Evolutionary conservation across 2,888 invertebrate species (phyloP), one percentile per base, ranked within the genome.

Genomic region (Polydrusus pterygomalis): DNA sequence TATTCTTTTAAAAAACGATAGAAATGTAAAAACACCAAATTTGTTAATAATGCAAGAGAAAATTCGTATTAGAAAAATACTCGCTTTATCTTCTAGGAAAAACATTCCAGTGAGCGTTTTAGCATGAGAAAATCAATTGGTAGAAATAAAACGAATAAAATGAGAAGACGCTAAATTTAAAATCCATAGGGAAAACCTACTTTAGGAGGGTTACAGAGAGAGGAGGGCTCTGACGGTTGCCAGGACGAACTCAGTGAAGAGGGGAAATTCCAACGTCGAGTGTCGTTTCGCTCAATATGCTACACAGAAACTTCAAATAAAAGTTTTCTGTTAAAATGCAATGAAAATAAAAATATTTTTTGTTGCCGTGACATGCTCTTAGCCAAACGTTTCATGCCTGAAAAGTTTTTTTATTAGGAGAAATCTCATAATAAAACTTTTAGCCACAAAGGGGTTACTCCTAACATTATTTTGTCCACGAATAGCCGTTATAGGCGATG

Each of bases 231-330:
- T 75, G 75, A 71, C 75, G 75, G 75, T 75, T 75, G 75, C 75
- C 68, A 75, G 70, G 75, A 67, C 67, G 64, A 71, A 67, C 62
- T 68, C 68, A 62, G 38, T 51, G 65, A 58, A 70, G 70, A 54
- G 75, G 75, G 67, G 63, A 71, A 71, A 75, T 75, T 75, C 67
- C 71, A 38, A 34, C 71, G 75, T 71, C 68, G 70, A 70, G 74
- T 70, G 64, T 70, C 74, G 71, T 49, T 76, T 51, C 76, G 72
- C 63, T 76, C 72, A 38, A 76, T 76, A 76, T 68, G 47, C 49
- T 75, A 67, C 60, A 65, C 45, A 47, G 40, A 69, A 58, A 56
- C 58, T 74, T 70, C 34, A 58, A 70, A 64, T 58, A 69, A 69
- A 74, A 64, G 65, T 34, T n/a, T 54, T 54, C n/a, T 30, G 51